These are phyloP conservation scores for Rambutsinella grinnellia DNA, from an alignment of 2,888 invertebrate genomes.

Conservation along the genomic window DNA sequence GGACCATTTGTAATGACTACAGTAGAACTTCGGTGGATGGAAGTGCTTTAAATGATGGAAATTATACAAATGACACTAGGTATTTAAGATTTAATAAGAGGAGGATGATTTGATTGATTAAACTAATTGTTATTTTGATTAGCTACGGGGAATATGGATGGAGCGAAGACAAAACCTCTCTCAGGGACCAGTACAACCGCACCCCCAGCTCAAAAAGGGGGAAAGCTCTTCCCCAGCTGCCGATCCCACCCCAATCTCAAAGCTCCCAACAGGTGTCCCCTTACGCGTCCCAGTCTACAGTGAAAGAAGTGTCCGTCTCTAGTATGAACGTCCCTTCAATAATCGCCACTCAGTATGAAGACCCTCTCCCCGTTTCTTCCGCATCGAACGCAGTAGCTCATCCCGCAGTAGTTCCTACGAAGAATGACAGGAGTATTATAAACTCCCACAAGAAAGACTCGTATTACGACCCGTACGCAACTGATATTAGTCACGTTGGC, in stretches of 20 bases:
- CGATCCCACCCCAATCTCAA: conserved; percentile 46
- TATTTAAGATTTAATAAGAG: conserved; percentile 16
- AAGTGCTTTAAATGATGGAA: conserved; percentile 45
- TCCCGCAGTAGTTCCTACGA: conserved; percentile 26
- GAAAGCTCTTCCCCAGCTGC: conserved; percentile 60
- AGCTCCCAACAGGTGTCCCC: conserved; percentile 54
- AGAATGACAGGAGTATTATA: conserved; percentile 4
- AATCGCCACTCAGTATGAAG: conserved; percentile 50
- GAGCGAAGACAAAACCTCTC: conserved; percentile 52
- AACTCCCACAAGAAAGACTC: conserved; percentile 25
- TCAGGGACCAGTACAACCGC: conserved; percentile 61
- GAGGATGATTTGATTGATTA: not conserved
- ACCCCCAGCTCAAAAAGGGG: conserved; percentile 51
- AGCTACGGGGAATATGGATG: conserved; percentile 57
- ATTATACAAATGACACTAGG: conserved; percentile 60
- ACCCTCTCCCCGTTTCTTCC: conserved; percentile 13
- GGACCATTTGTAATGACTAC: conserved; percentile 58
- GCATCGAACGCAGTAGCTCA: conserved; percentile 12
- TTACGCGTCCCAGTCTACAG: conserved; percentile 59
- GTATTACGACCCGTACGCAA: not conserved
- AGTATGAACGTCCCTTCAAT: conserved; percentile 54
- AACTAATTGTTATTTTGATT: not conserved
- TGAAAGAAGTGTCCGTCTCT: conserved; percentile 57
- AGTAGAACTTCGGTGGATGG: conserved; percentile 47
- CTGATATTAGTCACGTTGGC: conserved; percentile 47